phyloP scores from a whole-genome alignment of 2,888 invertebrate genomes.

The Perizoma affinitatum region DNA sequence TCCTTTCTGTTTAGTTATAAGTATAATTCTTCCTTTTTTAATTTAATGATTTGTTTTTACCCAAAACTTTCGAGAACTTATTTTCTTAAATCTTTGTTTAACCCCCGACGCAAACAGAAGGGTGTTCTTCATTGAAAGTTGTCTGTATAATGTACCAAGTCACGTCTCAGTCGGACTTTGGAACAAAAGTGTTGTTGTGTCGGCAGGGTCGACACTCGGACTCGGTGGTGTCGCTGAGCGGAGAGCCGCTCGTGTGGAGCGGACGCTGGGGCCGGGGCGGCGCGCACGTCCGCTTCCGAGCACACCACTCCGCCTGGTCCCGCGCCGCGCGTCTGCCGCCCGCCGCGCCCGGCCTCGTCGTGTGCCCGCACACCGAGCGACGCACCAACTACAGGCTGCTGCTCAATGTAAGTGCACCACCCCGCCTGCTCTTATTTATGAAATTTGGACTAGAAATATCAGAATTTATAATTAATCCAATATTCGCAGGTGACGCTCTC shows the following conservation, averaged over 20 bases:
- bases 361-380: slow-evolving; percentile 88
- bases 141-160: no score
- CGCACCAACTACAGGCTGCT: slow-evolving; percentile 89
- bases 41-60: no score
- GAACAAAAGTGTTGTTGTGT: background rate
- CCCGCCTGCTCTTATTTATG: no score
- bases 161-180: no score
- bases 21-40: no score
- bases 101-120: no score
- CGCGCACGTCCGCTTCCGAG: slow-evolving; percentile 51
- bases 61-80: no score
- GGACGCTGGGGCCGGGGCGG: slow-evolving; percentile 54
- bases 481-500: slow-evolving; percentile 85
- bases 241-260: slow-evolving; percentile 88
- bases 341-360: slow-evolving; percentile 89
- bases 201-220: slow-evolving; percentile 87
- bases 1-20: no score
- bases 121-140: no score
- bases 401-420: slow-evolving; percentile 75
- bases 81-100: no score
- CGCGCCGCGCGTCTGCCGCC: slow-evolving; percentile 87
- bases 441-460: no score
- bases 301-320: slow-evolving; percentile 59
- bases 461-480: no score
- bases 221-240: slow-evolving; percentile 82